phyloP scores from a whole-genome alignment of 1,140 invertebrate species.

The Saxidomus purpurata region DNA sequence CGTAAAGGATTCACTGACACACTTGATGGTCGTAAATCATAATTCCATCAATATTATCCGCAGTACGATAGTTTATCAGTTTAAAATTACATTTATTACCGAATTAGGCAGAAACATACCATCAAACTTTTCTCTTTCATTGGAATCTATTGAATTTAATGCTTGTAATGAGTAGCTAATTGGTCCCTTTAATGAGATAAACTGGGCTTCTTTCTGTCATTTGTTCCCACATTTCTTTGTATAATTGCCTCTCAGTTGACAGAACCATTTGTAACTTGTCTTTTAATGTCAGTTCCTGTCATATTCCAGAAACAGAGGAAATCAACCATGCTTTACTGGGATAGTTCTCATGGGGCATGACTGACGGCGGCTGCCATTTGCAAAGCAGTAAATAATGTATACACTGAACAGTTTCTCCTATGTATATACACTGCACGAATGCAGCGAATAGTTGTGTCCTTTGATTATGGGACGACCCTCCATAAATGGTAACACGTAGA shows the following conservation, averaged over 20 bases:
- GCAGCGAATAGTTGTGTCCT: no score
- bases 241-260: neutral
- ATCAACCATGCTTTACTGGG: neutral
- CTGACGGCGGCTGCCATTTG: neutral
- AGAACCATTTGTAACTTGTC: conserved; percentile 32
- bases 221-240: conserved; percentile 41
- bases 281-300: neutral
- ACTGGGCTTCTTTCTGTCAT: neutral
- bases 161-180: conserved; percentile 1
- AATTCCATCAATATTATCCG: conserved; percentile 1
- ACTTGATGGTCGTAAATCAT: neutral
- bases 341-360: neutral
- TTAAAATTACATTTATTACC: conserved; percentile 52
- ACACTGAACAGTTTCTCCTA: no score
- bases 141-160: conserved; percentile 22
- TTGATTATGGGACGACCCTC: no score
- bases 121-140: conserved; percentile 37
- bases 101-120: neutral
- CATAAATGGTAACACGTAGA: no score
- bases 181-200: conserved; percentile 13
- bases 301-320: neutral
- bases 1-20: neutral
- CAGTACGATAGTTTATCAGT: neutral
- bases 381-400: neutral
- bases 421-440: no score